These are phyloP conservation scores for Chelonus insularis DNA, from an alignment of 1,140 invertebrate genomes.

Conservation along the genomic window DNA sequence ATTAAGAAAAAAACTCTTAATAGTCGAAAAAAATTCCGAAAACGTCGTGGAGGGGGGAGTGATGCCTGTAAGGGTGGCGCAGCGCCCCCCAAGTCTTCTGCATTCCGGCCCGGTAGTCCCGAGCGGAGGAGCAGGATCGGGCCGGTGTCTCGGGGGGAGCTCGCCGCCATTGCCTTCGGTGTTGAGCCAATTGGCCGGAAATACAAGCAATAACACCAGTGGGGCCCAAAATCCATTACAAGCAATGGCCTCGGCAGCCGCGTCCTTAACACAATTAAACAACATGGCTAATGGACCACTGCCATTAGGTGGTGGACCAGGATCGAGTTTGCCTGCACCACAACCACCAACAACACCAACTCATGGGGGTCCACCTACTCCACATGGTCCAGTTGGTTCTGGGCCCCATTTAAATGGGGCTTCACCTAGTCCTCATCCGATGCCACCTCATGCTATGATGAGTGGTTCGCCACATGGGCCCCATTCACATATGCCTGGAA, in stretches of 20 bases:
- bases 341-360: constrained; percentile 56
- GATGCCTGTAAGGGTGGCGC: constrained; percentile 61
- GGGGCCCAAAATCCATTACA: constrained; percentile 47
- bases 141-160: constrained; percentile 56
- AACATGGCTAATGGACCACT: constrained; percentile 58
- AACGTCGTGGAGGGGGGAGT: constrained; percentile 59
- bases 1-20: neutral
- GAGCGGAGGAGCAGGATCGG: constrained; percentile 43
- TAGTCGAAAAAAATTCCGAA: constrained; percentile 37
- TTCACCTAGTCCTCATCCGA: constrained; percentile 56
- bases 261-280: constrained; percentile 54
- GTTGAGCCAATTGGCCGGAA: constrained; percentile 30
- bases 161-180: constrained; percentile 51
- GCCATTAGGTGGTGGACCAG: constrained; percentile 48
- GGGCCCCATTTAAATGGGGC: constrained; percentile 57
- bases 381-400: constrained; percentile 18
- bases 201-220: constrained; percentile 28
- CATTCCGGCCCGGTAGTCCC: constrained; percentile 54
- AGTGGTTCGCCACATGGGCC: constrained; percentile 51
- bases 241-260: constrained; percentile 56
- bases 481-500: constrained; percentile 47
- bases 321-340: constrained; percentile 48
- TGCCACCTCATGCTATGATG: constrained; percentile 56
- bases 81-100: constrained; percentile 59
- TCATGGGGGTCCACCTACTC: constrained; percentile 42